phyloP scores from a whole-genome alignment of 2,113 vertebrate species.

The Indri indri region DNA sequence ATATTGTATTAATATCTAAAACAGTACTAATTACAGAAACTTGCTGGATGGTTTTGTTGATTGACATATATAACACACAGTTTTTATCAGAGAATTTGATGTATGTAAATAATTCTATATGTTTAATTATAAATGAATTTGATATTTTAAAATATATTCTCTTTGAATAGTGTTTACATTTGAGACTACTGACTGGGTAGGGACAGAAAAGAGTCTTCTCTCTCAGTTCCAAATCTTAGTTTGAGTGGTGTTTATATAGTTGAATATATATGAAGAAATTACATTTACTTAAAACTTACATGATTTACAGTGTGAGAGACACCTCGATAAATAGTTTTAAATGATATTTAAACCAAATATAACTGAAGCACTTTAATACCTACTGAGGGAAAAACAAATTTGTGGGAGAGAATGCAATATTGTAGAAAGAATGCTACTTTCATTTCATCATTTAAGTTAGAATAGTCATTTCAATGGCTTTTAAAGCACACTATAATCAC shows the following conservation, averaged over 20 bases:
- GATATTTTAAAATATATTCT: slow-evolving; percentile 5
- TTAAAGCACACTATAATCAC: background rate
- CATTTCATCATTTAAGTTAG: background rate
- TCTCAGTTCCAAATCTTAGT: background rate
- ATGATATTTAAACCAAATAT: background rate
- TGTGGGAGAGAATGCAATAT: background rate
- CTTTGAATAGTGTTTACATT: background rate
- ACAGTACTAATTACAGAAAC: background rate
- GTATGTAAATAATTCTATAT: background rate
- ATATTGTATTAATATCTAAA: background rate
- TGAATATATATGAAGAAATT: background rate
- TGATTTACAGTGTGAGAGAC: background rate
- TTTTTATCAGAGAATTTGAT: background rate
- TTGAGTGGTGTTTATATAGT: background rate
- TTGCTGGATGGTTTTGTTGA: background rate
- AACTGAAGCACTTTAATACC: background rate
- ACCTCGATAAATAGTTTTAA: background rate
- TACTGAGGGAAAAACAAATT: background rate
- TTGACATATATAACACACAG: background rate
- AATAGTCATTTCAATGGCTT: background rate
- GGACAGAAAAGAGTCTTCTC: accelerated
- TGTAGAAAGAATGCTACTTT: background rate
- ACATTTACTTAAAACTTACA: background rate
- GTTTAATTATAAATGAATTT: background rate
- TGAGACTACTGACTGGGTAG: background rate